Base-by-base conservation (phyloP, 2,888 invertebrate species). In the Phalera bucephala region DNA sequence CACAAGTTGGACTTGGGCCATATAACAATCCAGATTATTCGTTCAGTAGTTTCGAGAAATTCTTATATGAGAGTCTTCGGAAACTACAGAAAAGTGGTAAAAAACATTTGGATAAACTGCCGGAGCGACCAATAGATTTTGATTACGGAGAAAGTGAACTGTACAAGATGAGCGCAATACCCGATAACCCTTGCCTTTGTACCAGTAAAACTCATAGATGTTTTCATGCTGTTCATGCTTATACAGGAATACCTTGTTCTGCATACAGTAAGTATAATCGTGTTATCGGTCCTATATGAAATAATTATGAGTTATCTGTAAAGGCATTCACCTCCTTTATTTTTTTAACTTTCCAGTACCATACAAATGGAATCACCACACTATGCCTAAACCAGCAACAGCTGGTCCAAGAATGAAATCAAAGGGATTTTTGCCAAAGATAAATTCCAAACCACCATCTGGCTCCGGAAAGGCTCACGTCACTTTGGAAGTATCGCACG, bases 221-320 rank as follows among this genome's bases (percentile, higher is more conserved):
- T 82, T 94, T 95, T 72, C 97, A 97, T 72, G 96, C 97, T 1
- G 94, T 96, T 6, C 97, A 97, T 75, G 97, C 97, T 14, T 97
- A 97, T 71, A 97, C 97, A 2, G 95, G 95, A 6, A 91, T 97
- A 36, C 97, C 97, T 1, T 96, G 96, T 76, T 95, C 95, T 22
- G 95, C 96, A 23, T 96, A 96, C 77, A 92, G 96, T 96, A 90
- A 94, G 95, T 93, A n/a, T n/a, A 62, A 17, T 17, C 5, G 3
- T 17, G 17, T 17, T 3, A 35, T 37, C 21, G 20, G 20, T 37
- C 9, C 20, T 1, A n/a, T 6, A 35, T 9, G 14, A 21, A 19
- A 11, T 31, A 11, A 23, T 7, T 32, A n/a, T n/a, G n/a, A n/a
- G n/a, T n/a, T n/a, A n/a, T n/a, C n/a, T n/a, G n/a, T n/a, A n/a